Percentiles rank a stretch among this genome's conserved stretches.
These are phyloP conservation scores for Eudasyphora cyanicolor DNA, from an alignment of 2,888 invertebrate genomes.

Conservation along the genomic window DNA sequence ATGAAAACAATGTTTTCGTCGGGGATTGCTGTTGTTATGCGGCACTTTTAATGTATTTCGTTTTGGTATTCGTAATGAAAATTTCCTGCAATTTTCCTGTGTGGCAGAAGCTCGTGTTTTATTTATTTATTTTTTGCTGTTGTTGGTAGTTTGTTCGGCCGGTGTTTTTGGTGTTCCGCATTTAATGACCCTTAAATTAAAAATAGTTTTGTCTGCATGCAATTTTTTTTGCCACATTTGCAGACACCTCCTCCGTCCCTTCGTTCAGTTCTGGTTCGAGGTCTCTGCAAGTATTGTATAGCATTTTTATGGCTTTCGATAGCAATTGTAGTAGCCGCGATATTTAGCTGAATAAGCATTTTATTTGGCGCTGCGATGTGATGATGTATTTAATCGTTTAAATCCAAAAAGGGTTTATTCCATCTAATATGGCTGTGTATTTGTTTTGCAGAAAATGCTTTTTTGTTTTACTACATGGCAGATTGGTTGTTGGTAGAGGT, in stretches of 20 bases:
- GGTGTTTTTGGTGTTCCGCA: constrained; percentile 1
- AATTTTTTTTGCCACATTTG: neutral
- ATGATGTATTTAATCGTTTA: neutral
- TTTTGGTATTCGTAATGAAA: neutral
- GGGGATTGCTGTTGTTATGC: neutral
- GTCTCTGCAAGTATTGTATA: neutral
- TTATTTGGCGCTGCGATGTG: neutral
- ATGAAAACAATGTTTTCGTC: neutral
- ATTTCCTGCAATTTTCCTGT: neutral
- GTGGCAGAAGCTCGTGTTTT: neutral
- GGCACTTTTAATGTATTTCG: neutral
- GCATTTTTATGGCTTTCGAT: constrained; percentile 27
- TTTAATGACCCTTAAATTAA: constrained; percentile 56
- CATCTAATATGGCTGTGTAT: neutral
- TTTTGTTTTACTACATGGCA: neutral
- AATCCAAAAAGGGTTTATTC: neutral
- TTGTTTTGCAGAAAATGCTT: constrained; percentile 13
- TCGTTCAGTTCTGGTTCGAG: neutral
- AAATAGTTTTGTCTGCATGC: constrained; percentile 56
- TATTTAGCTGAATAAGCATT: neutral
- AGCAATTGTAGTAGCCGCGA: neutral
- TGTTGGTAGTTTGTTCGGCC: neutral
- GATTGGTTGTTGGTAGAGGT: neutral
- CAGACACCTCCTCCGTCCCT: neutral
- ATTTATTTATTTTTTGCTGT: constrained; percentile 1